Evolutionary conservation across 1,140 invertebrate genomes (phyloP).

Genomic region (Carcinoscorpius rotundicauda): DNA sequence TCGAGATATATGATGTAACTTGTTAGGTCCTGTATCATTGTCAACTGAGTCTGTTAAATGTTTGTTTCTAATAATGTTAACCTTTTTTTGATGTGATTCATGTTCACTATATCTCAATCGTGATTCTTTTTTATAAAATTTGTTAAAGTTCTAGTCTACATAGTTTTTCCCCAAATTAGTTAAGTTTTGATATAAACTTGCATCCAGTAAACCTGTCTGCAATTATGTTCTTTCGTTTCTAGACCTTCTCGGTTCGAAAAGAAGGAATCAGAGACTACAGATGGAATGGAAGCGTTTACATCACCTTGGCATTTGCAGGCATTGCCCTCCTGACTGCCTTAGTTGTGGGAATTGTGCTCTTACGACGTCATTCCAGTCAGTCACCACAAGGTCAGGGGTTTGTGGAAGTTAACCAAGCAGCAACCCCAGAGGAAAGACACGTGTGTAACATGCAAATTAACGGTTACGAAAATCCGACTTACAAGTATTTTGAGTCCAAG

Average conservation of each 20-base stretch:
- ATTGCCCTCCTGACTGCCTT: conserved; percentile 80
- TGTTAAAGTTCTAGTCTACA: too few species aligned
- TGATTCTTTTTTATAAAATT: too few species aligned
- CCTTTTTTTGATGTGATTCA: too few species aligned
- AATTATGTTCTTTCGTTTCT: conserved; percentile 7
- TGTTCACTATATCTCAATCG: too few species aligned
- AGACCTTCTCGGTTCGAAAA: conserved; percentile 37
- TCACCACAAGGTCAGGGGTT: conserved; percentile 87
- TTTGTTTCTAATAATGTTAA: too few species aligned
- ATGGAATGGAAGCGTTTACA: conserved; percentile 52
- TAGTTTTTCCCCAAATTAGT: too few species aligned
- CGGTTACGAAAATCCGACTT: conserved; percentile 99
- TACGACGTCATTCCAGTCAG: conserved; percentile 55
- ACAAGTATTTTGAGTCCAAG: conserved; percentile 85
- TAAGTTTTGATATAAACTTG: too few species aligned
- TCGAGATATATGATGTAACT: too few species aligned
- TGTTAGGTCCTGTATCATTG: too few species aligned
- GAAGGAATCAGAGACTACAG: conserved; percentile 24
- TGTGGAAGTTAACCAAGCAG: conserved; percentile 77
- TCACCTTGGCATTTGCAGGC: conserved; percentile 65
- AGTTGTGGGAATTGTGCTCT: conserved; percentile 78
- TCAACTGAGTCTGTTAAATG: too few species aligned
- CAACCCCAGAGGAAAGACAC: conserved; percentile 92
- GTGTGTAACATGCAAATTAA: conserved; percentile 99
- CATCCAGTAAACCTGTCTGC: too few species aligned